Percentiles rank a stretch among this genome's conserved stretches.
phyloP scores from a whole-genome alignment of 2,888 invertebrate species.

The Phymatocera aterrima region DNA sequence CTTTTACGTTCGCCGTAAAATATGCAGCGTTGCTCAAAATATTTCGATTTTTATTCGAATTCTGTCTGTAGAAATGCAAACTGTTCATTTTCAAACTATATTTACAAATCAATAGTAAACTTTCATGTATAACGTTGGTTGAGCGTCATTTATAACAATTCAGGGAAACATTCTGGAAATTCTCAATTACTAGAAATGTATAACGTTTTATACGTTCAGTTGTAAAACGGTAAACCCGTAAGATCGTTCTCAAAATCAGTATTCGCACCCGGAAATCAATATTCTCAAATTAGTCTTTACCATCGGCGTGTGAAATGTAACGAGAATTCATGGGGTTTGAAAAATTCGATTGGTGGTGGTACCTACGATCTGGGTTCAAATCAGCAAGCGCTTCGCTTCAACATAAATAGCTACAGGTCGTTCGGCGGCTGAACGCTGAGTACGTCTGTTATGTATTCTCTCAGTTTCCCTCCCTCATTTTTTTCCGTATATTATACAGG shows the following conservation, averaged over 20 bases:
- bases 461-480: too few relatives aligned
- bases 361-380: not conserved
- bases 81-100: conserved; percentile 46
- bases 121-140: conserved; percentile 1
- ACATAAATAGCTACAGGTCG: conserved; percentile 7
- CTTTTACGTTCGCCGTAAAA: conserved; percentile 58
- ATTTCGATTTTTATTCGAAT: conserved; percentile 60
- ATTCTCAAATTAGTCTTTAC: not conserved
- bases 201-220: not conserved
- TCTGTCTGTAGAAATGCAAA: conserved; percentile 56
- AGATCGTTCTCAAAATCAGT: not conserved
- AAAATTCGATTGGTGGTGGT: not conserved
- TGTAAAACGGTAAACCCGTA: too few relatives aligned
- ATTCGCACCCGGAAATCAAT: not conserved
- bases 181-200: not conserved
- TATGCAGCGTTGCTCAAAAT: conserved; percentile 59
- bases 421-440: not conserved
- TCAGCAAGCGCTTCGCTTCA: not conserved
- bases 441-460: conserved; percentile 19
- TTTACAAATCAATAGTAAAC: not conserved
- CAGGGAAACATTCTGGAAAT: conserved; percentile 43
- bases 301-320: not conserved
- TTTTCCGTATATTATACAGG: too few relatives aligned
- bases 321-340: not conserved
- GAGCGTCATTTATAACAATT: conserved; percentile 30